Evolutionary conservation across 1,140 invertebrate species (phyloP), one percentile per base, ranked within the genome.

Genomic region (Drosophila persimilis): DNA sequence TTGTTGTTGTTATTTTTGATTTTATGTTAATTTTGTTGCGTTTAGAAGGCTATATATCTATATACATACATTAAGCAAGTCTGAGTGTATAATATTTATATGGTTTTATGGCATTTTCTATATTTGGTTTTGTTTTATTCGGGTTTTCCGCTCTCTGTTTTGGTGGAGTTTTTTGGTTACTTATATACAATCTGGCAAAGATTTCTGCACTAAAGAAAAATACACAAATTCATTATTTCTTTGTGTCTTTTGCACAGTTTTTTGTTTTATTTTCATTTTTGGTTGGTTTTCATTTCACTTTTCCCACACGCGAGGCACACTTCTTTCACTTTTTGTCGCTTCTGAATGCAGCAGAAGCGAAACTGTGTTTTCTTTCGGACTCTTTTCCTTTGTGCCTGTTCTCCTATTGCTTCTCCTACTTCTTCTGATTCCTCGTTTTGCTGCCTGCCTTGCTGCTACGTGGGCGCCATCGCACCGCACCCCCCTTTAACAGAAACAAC

Each of bases 91-190:
- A 45, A 73, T 80, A 54, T 58, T 76, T 52, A 15, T 43, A 69
- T 59, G 22, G 57, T 57, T 43, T 56, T 54, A 63, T 58, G 45
- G 26, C 59, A 65, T 63, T 54, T 52, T 39, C 51, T 55, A 53
- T 43, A 48, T 47, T 60, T 35, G 56, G 20, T 63, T 73, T 70
- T 45, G 29, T 70, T 61, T 62, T 69, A 59, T 61, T 74, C 39
- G 24, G 52, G 54, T 62, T 69, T 56, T 58, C 70, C 65, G 70
- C 50, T 57, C 39, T 53, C 43, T 51, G 20, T 65, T 64, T 84
- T 83, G 80, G 80, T 84, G 80, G 80, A 78, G 77, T 65, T 75
- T 79, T 79, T 76, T 73, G 59, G 73, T 86, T 85, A 59, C 63
- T 77, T 85, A 85, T 85, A 78, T 85, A 85, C 81, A 85, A 85